phyloP scores from a whole-genome alignment of 2,888 invertebrate species.

The Anorthoa munda region DNA sequence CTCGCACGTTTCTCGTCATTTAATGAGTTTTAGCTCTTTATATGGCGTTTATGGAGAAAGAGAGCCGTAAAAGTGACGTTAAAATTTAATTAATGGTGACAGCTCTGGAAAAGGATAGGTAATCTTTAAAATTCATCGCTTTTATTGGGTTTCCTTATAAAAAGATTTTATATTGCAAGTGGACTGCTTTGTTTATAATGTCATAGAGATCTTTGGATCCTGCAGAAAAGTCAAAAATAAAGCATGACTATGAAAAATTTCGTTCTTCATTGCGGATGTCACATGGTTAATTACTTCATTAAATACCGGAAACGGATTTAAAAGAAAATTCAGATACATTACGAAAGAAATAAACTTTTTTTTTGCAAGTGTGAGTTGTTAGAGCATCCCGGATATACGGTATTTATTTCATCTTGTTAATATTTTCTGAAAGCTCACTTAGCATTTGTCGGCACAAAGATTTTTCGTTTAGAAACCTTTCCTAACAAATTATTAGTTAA shows the following conservation, averaged over 20 bases:
- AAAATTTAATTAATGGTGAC: slow-evolving; percentile 48
- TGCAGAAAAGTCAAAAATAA: background rate
- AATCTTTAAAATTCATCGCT: slow-evolving; percentile 27
- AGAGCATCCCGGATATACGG: background rate
- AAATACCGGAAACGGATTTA: background rate
- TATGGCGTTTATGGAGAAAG: slow-evolving; percentile 41
- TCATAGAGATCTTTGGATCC: background rate
- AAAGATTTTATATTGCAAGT: background rate
- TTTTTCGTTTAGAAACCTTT: slow-evolving; percentile 29
- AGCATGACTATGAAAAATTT: background rate
- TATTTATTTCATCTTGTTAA: slow-evolving; percentile 12
- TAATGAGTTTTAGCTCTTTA: slow-evolving; percentile 30
- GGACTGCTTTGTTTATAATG: background rate
- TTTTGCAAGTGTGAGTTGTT: background rate
- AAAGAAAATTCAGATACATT: slow-evolving; percentile 2
- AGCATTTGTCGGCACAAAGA: background rate
- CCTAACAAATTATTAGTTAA: slow-evolving; percentile 40
- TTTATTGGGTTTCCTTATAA: slow-evolving; percentile 12
- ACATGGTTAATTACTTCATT: background rate
- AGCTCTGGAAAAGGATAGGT: slow-evolving; percentile 19
- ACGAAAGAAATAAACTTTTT: background rate
- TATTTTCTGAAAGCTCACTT: slow-evolving; percentile 14
- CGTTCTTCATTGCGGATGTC: background rate
- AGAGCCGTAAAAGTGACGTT: slow-evolving; percentile 31
- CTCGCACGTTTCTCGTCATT: slow-evolving; percentile 23